Conservation (phyloP, 2,797 vertebrate species). For the Xenentodon cancila region DNA sequence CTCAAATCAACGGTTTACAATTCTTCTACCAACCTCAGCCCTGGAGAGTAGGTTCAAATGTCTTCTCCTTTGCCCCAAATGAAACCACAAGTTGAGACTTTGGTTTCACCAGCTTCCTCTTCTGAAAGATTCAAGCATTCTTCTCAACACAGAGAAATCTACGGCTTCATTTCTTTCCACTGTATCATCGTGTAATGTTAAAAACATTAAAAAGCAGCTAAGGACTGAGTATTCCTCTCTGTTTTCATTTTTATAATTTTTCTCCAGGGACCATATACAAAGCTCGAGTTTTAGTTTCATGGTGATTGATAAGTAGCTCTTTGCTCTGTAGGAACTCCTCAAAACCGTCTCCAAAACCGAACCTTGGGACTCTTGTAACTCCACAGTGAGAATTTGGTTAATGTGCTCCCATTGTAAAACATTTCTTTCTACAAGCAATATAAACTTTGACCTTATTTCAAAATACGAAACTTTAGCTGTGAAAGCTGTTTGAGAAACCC, state of each 20-base stretch:
- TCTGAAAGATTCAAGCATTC: slow-evolving; percentile 37
- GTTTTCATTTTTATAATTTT: not conserved
- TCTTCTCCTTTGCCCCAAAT: slow-evolving; percentile 60
- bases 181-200: not conserved
- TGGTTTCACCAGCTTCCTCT: slow-evolving; percentile 46
- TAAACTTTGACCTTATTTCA: too few species aligned
- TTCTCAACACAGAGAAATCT: slow-evolving; percentile 39
- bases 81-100: slow-evolving; percentile 4
- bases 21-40: slow-evolving; percentile 15
- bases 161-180: slow-evolving; percentile 30
- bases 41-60: slow-evolving; percentile 44
- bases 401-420: too few species aligned
- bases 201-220: not conserved
- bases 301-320: too few species aligned
- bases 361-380: too few species aligned
- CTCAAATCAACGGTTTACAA: slow-evolving; percentile 18
- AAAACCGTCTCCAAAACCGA: too few species aligned
- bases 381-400: too few species aligned
- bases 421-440: too few species aligned
- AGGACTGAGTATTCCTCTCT: not conserved
- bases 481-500: too few species aligned
- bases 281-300: too few species aligned
- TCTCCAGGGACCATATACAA: not conserved
- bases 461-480: too few species aligned
- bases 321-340: too few species aligned